Evolutionary conservation across 2,888 invertebrate species (phyloP), one percentile per base, ranked within the genome.

Genomic region (Dendrolimus houi): DNA sequence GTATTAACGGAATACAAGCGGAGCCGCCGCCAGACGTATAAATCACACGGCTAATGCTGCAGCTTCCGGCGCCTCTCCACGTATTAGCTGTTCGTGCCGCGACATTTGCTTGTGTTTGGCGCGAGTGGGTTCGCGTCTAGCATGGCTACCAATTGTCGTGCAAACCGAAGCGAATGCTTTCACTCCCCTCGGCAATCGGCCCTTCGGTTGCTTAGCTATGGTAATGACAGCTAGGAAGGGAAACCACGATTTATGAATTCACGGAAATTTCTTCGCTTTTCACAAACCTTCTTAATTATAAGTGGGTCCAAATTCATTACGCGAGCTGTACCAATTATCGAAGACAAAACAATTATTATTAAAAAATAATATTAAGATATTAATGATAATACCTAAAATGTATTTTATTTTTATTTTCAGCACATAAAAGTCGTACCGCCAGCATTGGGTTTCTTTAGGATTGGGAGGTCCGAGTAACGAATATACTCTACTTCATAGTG

Each of bases 31-130:
- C 88, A 90, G 89, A 89, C 88, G 73, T 80, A 90, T 90, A 90
- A 90, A 90, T 90, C 88, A 89, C 72, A 67, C 64, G 69, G 74
- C 78, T 87, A 87, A 88, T 84, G 83, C 87, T 75, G 74, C 81
- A 81, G 83, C 85, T 85, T 88, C 87, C 88, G 87, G 81, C 75
- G 79, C 74, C 81, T 79, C 84, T 82, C 79, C 72, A 77, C 75
- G 75, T 74, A 75, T 79, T 76, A 77, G 61, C 71, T 64, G 67
- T 29, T 29, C 29, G 29, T 29, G 29, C 29, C 73, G 64, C 74
- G 72, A 74, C 76, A 74, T 76, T 81, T 77, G 75, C 77, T 74
- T 76, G 74, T 75, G 75, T 72, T 69, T 62, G 66, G 65, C 64
- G 64, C 66, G 64, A 54, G 52, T 53, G 47, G 8, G 9, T 55